Evolutionary conservation across 2,888 invertebrate genomes (phyloP).

Genomic region (Hypselothyrea guttata): DNA sequence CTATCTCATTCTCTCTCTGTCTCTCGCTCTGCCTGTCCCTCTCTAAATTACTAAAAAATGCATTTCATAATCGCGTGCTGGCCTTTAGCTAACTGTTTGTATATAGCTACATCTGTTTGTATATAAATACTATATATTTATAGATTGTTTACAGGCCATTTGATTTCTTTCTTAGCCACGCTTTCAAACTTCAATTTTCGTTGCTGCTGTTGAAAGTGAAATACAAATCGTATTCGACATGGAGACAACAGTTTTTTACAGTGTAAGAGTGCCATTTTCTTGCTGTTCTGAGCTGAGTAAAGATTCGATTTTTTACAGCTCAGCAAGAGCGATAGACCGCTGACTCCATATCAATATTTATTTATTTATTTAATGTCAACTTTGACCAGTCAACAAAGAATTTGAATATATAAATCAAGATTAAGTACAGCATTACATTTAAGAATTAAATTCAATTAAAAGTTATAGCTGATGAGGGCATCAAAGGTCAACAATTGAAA

Average conservation of each 20-base stretch:
- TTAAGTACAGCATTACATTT: too few species aligned
- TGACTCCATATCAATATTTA: constrained; percentile 13
- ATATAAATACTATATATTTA: constrained; percentile 10
- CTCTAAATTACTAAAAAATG: constrained; percentile 28
- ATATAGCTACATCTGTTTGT: constrained; percentile 8
- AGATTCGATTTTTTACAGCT: constrained; percentile 7
- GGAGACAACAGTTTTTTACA: too few species aligned
- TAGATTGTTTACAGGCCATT: constrained; percentile 42
- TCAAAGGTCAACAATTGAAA: too few species aligned
- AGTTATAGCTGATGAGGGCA: too few species aligned
- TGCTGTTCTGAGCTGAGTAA: constrained; percentile 3
- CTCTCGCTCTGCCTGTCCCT: background rate
- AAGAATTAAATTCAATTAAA: too few species aligned
- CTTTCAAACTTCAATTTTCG: constrained; percentile 8
- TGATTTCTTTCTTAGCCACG: constrained; percentile 31
- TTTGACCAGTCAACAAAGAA: too few species aligned
- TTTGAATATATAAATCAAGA: too few species aligned
- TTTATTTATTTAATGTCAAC: too few species aligned
- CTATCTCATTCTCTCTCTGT: constrained; percentile 1
- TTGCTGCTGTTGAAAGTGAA: constrained; percentile 40
- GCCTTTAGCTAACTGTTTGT: constrained; percentile 28
- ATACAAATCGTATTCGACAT: constrained; percentile 16
- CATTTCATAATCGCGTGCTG: constrained; percentile 58
- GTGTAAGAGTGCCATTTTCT: constrained; percentile 31
- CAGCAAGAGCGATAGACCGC: constrained; percentile 9